These are phyloP conservation scores for Merodon equestris DNA, from an alignment of 2,888 invertebrate genomes.

Conservation along the genomic window DNA sequence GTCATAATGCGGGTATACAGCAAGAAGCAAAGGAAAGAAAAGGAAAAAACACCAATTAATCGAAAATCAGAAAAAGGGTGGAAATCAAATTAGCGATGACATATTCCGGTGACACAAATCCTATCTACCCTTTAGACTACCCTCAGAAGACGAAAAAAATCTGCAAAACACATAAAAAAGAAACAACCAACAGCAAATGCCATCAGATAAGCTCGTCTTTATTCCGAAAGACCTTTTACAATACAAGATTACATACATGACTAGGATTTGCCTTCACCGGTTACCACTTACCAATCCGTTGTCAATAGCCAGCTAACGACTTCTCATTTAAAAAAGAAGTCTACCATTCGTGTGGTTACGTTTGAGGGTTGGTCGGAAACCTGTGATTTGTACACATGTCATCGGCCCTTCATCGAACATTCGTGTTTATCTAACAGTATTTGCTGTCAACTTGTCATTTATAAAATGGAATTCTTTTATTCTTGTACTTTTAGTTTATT, in stretches of 20 bases:
- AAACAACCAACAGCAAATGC: slow-evolving; percentile 32
- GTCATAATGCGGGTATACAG: too few species aligned
- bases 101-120: slow-evolving; percentile 65
- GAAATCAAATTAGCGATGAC: slow-evolving; percentile 67
- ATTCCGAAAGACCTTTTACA: slow-evolving; percentile 45
- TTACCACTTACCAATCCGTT: slow-evolving; percentile 6
- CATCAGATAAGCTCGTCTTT: slow-evolving; percentile 55
- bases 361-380: slow-evolving; percentile 36
- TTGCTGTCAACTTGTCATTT: slow-evolving; percentile 66
- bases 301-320: slow-evolving; percentile 41
- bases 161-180: slow-evolving; percentile 23
- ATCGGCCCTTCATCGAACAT: slow-evolving; percentile 54
- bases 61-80: slow-evolving; percentile 52
- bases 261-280: slow-evolving; percentile 50
- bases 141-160: slow-evolving; percentile 47
- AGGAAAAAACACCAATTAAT: too few species aligned
- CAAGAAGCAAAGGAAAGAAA: too few species aligned
- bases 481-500: slow-evolving; percentile 14
- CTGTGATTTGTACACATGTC: slow-evolving; percentile 64
- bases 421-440: slow-evolving; percentile 55
- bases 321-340: slow-evolving; percentile 51
- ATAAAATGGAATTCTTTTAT: slow-evolving; percentile 55
- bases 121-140: slow-evolving; percentile 33
- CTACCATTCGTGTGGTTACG: background rate
- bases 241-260: slow-evolving; percentile 9